Conservation (phyloP, 2,797 vertebrate species). For the Eulemur rubriventer region DNA sequence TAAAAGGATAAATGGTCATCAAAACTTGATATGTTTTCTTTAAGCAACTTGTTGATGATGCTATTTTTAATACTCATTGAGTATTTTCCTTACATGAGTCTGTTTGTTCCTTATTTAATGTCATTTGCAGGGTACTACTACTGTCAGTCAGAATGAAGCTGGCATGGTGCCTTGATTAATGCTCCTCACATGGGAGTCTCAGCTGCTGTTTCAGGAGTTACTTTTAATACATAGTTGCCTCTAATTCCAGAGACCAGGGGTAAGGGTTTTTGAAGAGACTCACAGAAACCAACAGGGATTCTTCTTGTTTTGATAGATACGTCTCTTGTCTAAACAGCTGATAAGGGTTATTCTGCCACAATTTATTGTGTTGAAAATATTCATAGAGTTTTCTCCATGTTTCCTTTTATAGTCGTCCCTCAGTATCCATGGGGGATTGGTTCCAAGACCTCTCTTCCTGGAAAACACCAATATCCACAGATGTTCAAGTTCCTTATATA, state of each 20-base stretch:
- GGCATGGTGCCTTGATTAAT: background rate
- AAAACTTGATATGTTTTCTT: background rate
- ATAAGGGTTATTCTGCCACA: background rate
- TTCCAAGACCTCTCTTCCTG: background rate
- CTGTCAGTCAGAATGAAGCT: background rate
- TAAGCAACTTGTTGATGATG: background rate
- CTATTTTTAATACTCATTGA: background rate
- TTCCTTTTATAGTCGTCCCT: background rate
- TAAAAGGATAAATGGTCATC: background rate
- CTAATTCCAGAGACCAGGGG: background rate
- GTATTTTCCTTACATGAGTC: background rate
- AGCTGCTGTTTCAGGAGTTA: background rate
- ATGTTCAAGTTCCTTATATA: background rate
- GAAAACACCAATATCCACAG: background rate
- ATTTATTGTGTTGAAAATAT: background rate
- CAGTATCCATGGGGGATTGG: background rate
- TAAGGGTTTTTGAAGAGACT: background rate
- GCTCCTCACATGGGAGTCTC: background rate
- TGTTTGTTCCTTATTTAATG: background rate
- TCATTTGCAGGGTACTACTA: background rate
- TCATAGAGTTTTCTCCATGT: background rate
- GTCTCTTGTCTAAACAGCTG: background rate
- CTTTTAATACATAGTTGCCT: background rate
- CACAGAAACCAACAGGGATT: background rate
- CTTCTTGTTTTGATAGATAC: background rate